These are phyloP conservation scores for Pegoplata infirma DNA, from an alignment of 2,888 invertebrate genomes.

Conservation along the genomic window DNA sequence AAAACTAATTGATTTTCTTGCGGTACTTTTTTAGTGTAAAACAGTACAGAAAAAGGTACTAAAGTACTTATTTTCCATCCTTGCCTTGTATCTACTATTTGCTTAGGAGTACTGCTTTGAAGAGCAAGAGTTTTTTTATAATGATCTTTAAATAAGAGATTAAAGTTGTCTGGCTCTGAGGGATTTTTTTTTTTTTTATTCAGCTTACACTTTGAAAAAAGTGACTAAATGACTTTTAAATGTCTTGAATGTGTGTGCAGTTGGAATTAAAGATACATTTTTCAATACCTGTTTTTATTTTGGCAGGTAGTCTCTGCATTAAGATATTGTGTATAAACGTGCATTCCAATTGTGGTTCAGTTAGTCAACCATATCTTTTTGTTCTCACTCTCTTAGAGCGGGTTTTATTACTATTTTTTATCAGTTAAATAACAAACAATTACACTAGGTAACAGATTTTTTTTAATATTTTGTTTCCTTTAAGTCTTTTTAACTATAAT, in stretches of 20 bases:
- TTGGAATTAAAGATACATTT: neutral
- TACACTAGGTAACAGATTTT: conserved; percentile 37
- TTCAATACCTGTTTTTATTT: conserved; percentile 53
- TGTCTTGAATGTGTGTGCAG: neutral
- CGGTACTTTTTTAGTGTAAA: too few species aligned
- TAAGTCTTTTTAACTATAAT: too few species aligned
- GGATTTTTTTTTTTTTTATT: neutral
- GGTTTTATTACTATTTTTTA: too few species aligned
- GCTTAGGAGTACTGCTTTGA: neutral
- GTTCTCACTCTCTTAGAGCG: conserved; percentile 25
- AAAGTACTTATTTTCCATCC: too few species aligned
- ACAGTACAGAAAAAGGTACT: too few species aligned
- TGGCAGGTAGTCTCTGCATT: conserved; percentile 36
- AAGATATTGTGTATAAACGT: conserved; percentile 4
- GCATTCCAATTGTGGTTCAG: conserved; percentile 51
- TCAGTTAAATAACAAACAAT: conserved; percentile 12
- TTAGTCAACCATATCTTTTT: conserved; percentile 52
- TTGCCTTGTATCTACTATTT: too few species aligned
- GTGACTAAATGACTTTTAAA: neutral
- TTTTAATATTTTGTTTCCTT: too few species aligned
- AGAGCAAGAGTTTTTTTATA: neutral
- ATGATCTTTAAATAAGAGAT: neutral
- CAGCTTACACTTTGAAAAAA: too few species aligned
- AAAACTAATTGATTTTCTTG: too few species aligned
- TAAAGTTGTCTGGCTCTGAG: neutral